Percentiles rank a stretch among this genome's conserved stretches.
Conservation (phyloP, 64 coral and sea anemone species). For the Pocillopora verrucosa region DNA sequence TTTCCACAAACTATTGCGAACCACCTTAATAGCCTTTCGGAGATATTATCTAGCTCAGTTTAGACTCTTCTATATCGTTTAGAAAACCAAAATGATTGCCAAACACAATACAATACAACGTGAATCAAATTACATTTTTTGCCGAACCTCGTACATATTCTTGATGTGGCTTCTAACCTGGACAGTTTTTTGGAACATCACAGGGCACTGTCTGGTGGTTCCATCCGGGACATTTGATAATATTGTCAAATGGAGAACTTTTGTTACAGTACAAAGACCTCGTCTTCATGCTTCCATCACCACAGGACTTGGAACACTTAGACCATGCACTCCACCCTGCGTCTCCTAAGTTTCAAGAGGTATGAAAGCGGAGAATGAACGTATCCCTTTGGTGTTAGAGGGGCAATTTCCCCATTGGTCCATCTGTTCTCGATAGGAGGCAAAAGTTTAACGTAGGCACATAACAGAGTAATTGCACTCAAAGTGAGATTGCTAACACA, state of each 20-base stretch:
- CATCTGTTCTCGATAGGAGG: too few species aligned
- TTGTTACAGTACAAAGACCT: conserved; percentile 16
- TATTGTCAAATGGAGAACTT: neutral
- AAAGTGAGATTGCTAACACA: too few species aligned
- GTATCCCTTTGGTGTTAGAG: neutral
- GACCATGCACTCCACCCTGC: conserved; percentile 48
- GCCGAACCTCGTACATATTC: too few species aligned
- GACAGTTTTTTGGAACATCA: conserved; percentile 15
- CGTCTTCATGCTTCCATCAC: conserved; percentile 19
- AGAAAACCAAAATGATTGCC: too few species aligned
- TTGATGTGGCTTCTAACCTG: conserved; percentile 14
- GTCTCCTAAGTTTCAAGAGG: neutral
- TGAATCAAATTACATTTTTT: neutral
- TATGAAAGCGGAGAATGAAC: neutral
- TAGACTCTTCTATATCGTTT: too few species aligned
- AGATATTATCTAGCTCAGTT: too few species aligned
- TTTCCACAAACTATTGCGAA: too few species aligned
- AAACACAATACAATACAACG: too few species aligned
- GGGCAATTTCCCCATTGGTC: too few species aligned
- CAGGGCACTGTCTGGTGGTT: conserved; percentile 49
- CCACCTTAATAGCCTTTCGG: too few species aligned
- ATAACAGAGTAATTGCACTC: too few species aligned
- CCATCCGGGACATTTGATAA: conserved; percentile 59
- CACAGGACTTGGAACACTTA: conserved; percentile 39
- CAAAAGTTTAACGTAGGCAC: too few species aligned